Evolutionary conservation across 2,888 invertebrate genomes (phyloP), one percentile per base, ranked within the genome.

Genomic region (Willowsia nigromaculata): DNA sequence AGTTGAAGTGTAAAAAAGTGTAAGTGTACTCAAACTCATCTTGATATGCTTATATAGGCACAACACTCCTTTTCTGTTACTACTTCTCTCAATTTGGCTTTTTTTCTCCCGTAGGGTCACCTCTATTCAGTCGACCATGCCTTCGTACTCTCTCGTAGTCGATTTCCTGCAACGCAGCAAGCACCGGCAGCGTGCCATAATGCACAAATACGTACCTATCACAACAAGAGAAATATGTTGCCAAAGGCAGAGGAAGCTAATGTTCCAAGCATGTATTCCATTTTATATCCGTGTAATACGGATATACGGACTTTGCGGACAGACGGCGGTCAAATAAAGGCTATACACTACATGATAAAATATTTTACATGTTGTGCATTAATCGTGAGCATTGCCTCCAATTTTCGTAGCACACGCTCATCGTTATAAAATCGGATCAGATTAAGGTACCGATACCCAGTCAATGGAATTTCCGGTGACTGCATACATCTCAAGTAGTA

Each of bases 401-500:
- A 81, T 85, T 85, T 85, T 74, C n/a, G 11, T 4, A 40, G 30
- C 59, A 59, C 85, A 85, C 56, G 37, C 30, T 53, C 56, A 74
- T 74, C 81, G 50, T 33, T 81, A 59, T 25, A 40, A 59, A 22
- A 81, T 81, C 56, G 40, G 80, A 59, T 68, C 53, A 59, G 53
- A 76, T 85, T 59, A 47, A 40, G 59, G 43, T 37, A 40, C 50
- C 25, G 30, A 85, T 78, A n/a, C n/a, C 80, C 85, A 85, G 85
- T 89, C 89, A 89, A 89, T 85, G 89, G 85, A 85, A 89, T 89
- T 89, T 89, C 89, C 89, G 89, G 89, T 89, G 84, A 85, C 80
- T 85, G 85, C 62, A n/a, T 76, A 9, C 25, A 37, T 65, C 47
- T 47, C 18, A 47, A 22, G n/a, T n/a, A n/a, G n/a, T n/a, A n/a